Percentiles rank a stretch among this genome's conserved stretches.
phyloP scores from a whole-genome alignment of 2,113 vertebrate species.

The Chunga burmeisteri region DNA sequence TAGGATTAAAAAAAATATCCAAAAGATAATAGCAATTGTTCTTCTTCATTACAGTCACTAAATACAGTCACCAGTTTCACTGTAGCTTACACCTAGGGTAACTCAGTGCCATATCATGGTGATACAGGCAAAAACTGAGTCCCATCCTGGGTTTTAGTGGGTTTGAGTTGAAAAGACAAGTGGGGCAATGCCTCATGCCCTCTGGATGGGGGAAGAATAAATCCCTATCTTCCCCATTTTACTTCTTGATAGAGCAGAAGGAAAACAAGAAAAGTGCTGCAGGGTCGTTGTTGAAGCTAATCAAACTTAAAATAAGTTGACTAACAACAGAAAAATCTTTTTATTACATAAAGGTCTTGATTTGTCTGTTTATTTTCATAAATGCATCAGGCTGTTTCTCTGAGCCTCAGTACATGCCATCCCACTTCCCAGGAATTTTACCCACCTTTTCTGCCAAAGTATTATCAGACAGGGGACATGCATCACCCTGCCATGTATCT shows the following conservation, averaged over 20 bases:
- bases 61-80: background rate
- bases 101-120: background rate
- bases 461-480: rapidly evolving
- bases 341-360: background rate
- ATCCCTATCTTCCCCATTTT: background rate
- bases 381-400: background rate
- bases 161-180: background rate
- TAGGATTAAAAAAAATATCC: background rate
- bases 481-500: background rate
- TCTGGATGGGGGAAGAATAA: background rate
- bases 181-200: background rate
- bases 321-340: background rate
- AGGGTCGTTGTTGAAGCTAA: background rate
- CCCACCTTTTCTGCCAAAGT: background rate
- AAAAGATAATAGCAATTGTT: background rate
- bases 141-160: background rate
- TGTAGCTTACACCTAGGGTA: background rate
- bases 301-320: background rate
- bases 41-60: background rate
- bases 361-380: background rate
- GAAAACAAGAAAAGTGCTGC: background rate
- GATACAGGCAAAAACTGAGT: background rate
- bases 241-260: background rate
- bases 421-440: background rate
- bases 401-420: background rate